Evolutionary conservation across 2,797 vertebrate species (phyloP), one percentile per base, ranked within the genome.

Genomic region (Micrastur ruficollis): DNA sequence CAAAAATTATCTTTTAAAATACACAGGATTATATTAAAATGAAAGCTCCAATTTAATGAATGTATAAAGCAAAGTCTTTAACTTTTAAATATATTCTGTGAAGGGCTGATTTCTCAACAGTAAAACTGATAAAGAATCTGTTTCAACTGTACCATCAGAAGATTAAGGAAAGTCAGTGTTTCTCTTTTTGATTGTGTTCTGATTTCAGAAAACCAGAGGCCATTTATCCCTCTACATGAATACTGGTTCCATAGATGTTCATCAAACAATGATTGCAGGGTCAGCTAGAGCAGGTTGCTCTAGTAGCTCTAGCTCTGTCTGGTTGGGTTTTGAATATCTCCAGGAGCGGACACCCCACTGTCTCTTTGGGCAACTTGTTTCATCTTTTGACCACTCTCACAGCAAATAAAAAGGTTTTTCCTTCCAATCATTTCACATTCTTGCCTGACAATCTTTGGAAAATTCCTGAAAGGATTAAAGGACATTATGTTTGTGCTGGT

Each of bases 1-100:
- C 53, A 96, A 75, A 96, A 96, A 73, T 21, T 56, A 72, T 53
- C 73, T 93, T 95, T 80, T 82, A 84, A 94, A 92, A 86, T 72
- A 91, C 59, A 92, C 3, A 72, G 55, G 91, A 44, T 72, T 68
- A 34, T 47, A 87, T 40, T 74, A 72, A 91, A 94, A 91, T 27
- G 15, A 92, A 95, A 82, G 36, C 17, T 52, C 27, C 47, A 44
- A 36, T 90, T 86, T 93, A 92, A 84, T 74, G 56, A 94, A 58
- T 56, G 13, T 31, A 40, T 91, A 79, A 90, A 81, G 46, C 21
- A 71, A 62, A 81, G 26, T 36, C 38, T 79, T 96, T 68, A 38
- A 66, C 47, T 80, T 84, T 61, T 65, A 87, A 87, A 42, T 91
- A 65, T 40, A 40, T 62, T 52, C 53, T 52, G 9, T 40, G 46